These are phyloP conservation scores for Melanotus villosus DNA, from an alignment of 2,888 invertebrate species.

Conservation along the genomic window DNA sequence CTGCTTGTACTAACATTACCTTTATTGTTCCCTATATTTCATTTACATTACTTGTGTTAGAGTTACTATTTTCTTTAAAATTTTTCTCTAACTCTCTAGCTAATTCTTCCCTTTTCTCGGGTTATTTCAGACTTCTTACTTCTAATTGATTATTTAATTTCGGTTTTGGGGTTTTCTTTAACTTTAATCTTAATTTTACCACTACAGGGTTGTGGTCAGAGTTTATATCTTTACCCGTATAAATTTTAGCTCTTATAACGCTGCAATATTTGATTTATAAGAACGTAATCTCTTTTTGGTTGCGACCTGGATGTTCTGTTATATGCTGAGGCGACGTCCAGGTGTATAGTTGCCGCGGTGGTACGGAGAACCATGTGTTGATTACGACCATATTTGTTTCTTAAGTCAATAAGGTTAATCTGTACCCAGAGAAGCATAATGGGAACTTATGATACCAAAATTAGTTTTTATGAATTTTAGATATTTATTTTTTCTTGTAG, in stretches of 20 bases:
- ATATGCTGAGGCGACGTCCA: background rate
- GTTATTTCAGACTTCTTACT: too few relatives aligned
- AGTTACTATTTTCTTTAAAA: too few relatives aligned
- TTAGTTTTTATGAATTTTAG: too few relatives aligned
- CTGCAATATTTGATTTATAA: background rate
- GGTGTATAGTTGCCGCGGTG: background rate
- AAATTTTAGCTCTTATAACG: too few relatives aligned
- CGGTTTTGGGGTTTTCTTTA: background rate
- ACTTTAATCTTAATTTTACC: background rate
- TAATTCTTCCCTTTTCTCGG: background rate
- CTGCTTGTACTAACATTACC: background rate
- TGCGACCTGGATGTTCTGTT: background rate
- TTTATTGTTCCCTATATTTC: background rate
- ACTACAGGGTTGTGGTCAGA: background rate
- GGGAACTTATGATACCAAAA: too few relatives aligned
- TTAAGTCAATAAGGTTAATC: background rate
- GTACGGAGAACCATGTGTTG: too few relatives aligned
- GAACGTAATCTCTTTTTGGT: conserved; percentile 2
- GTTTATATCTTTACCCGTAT: too few relatives aligned
- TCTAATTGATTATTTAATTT: background rate
- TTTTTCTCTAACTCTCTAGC: background rate
- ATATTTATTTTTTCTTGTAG: too few relatives aligned
- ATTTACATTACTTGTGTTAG: too few relatives aligned
- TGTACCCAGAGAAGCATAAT: too few relatives aligned
- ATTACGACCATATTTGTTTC: background rate